Percentiles rank a stretch among this genome's conserved stretches.
phyloP scores from a whole-genome alignment of 2,888 invertebrate species.

The Xestia xanthographa region DNA sequence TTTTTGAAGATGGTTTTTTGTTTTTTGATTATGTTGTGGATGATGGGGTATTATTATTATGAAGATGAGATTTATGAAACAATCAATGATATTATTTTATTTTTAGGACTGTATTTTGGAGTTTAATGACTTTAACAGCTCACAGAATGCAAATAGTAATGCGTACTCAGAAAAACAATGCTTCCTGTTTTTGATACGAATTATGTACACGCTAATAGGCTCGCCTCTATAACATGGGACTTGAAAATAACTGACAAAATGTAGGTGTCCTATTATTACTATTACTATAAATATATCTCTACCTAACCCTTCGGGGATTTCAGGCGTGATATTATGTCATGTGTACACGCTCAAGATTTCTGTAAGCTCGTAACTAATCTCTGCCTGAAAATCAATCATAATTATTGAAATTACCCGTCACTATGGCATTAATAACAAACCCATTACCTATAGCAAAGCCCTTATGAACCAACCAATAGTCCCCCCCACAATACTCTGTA shows the following conservation, averaged over 20 bases:
- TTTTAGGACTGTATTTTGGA: neutral
- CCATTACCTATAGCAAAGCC: neutral
- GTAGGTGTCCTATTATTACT: no score
- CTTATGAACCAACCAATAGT: neutral
- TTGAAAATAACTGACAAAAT: no score
- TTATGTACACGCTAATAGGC: neutral
- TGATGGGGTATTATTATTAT: neutral
- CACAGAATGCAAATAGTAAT: neutral
- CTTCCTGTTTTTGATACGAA: neutral
- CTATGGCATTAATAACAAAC: neutral
- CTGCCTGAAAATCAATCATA: neutral
- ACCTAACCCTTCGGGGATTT: no score
- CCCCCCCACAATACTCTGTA: neutral
- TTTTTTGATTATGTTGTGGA: neutral
- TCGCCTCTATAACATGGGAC: no score
- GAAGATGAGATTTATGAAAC: neutral
- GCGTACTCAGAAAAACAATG: neutral
- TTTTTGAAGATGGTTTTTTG: conserved; percentile 14
- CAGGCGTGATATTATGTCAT: no score
- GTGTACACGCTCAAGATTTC: neutral
- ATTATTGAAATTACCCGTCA: neutral
- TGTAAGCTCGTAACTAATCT: no score
- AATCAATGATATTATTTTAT: neutral
- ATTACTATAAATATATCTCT: no score
- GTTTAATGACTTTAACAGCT: no score